Evolutionary conservation across 1,140 invertebrate species (phyloP).

Genomic region (Panagrolaimus sp.): DNA sequence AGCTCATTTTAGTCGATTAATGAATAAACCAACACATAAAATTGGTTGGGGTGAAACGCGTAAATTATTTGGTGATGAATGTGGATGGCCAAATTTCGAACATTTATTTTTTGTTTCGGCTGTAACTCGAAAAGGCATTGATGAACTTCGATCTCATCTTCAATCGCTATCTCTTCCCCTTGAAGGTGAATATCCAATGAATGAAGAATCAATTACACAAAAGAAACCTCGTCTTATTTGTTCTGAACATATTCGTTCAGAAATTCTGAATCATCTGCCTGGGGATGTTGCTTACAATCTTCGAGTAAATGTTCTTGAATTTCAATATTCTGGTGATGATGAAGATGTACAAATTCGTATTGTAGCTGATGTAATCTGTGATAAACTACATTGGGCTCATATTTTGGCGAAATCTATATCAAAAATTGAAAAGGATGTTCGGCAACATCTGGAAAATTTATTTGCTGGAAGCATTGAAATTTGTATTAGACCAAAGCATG

Average conservation of each 20-base stretch:
- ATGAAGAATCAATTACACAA: neutral
- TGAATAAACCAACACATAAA: conserved; percentile 49
- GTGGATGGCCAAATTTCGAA: conserved; percentile 48
- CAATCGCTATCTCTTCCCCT: conserved; percentile 14
- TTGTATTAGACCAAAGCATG: conserved; percentile 12
- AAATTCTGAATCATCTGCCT: conserved; percentile 29
- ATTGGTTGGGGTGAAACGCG: conserved; percentile 41
- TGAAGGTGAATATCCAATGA: conserved; percentile 15
- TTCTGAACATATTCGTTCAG: conserved; percentile 39
- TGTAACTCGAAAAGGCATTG: conserved; percentile 49
- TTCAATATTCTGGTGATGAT: neutral
- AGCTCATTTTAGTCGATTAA: conserved; percentile 44
- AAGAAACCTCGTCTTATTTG: conserved; percentile 19
- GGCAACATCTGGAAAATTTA: conserved; percentile 15
- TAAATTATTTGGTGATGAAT: conserved; percentile 37
- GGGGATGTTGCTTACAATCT: conserved; percentile 32
- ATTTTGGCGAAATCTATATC: conserved; percentile 18
- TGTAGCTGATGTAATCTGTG: conserved; percentile 20
- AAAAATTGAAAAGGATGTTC: conserved; percentile 11
- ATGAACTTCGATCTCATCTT: conserved; percentile 43
- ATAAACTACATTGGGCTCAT: conserved; percentile 24
- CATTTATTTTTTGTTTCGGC: conserved; percentile 47
- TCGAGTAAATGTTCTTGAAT: conserved; percentile 20
- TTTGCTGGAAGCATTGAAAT: conserved; percentile 17
- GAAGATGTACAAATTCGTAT: neutral